Conservation (phyloP, 2,113 vertebrate species). For the Tragelaphus strepsiceros region DNA sequence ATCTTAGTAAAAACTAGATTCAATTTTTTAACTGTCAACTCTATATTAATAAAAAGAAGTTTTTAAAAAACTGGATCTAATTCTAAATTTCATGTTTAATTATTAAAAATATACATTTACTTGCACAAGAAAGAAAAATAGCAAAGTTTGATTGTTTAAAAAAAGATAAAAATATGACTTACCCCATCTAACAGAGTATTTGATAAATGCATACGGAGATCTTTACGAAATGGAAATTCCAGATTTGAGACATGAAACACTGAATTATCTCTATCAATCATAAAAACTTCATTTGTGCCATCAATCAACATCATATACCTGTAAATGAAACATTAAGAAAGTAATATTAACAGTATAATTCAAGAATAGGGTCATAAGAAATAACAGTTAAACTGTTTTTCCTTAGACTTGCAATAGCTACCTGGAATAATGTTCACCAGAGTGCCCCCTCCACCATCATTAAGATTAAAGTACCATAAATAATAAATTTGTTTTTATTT, state of each 20-base stretch:
- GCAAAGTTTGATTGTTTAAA: neutral
- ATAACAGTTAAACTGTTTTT: neutral
- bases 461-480: constrained; percentile 19
- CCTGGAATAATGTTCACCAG: neutral
- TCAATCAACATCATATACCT: constrained; percentile 99
- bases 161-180: constrained; percentile 70
- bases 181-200: constrained; percentile 98
- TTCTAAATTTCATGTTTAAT: neutral
- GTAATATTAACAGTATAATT: constrained; percentile 1
- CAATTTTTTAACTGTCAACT: neutral
- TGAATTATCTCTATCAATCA: constrained; percentile 96
- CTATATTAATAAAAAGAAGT: neutral
- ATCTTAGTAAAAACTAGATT: constrained; percentile 22
- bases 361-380: neutral
- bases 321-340: constrained; percentile 58
- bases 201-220: constrained; percentile 88
- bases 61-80: neutral
- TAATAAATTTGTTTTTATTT: neutral
- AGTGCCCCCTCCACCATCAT: neutral
- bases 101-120: constrained; percentile 7
- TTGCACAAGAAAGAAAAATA: neutral
- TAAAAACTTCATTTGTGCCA: constrained; percentile 95
- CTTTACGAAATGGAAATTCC: constrained; percentile 97
- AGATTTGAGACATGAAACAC: constrained; percentile 94
- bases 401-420: neutral